phyloP scores from a whole-genome alignment of 1,140 invertebrate genomes.

The Drosophila orosa region DNA sequence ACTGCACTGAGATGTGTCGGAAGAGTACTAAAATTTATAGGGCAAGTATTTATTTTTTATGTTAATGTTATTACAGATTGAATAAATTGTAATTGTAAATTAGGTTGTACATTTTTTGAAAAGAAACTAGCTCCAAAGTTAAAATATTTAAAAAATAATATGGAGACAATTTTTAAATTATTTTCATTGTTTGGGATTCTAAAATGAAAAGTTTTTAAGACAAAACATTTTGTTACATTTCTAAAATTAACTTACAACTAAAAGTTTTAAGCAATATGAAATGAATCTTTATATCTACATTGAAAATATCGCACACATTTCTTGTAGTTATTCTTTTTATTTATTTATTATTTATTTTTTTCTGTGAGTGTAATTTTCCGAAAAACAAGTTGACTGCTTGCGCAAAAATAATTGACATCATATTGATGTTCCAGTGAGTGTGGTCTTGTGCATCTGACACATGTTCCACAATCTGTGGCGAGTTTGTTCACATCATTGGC shows the following conservation, averaged over 20 bases:
- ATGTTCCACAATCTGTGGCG: constrained; percentile 23
- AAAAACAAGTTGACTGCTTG: constrained; percentile 50
- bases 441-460: constrained; percentile 26
- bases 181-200: too few relatives aligned
- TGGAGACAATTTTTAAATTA: too few relatives aligned
- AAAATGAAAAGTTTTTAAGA: too few relatives aligned
- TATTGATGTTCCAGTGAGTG: constrained; percentile 46
- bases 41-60: neutral
- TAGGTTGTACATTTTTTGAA: too few relatives aligned
- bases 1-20: neutral
- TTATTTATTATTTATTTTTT: too few relatives aligned
- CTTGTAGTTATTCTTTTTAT: too few relatives aligned
- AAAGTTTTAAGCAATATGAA: neutral
- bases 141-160: too few relatives aligned
- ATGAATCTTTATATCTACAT: neutral
- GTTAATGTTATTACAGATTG: too few relatives aligned
- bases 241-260: neutral
- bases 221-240: neutral
- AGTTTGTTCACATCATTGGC: constrained; percentile 32
- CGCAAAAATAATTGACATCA: constrained; percentile 63
- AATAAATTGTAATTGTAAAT: too few relatives aligned
- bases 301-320: neutral
- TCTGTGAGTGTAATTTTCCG: constrained; percentile 9
- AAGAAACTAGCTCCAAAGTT: too few relatives aligned
- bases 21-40: too few relatives aligned